phyloP scores from a whole-genome alignment of 2,888 invertebrate genomes.

The Latheticus oryzae region DNA sequence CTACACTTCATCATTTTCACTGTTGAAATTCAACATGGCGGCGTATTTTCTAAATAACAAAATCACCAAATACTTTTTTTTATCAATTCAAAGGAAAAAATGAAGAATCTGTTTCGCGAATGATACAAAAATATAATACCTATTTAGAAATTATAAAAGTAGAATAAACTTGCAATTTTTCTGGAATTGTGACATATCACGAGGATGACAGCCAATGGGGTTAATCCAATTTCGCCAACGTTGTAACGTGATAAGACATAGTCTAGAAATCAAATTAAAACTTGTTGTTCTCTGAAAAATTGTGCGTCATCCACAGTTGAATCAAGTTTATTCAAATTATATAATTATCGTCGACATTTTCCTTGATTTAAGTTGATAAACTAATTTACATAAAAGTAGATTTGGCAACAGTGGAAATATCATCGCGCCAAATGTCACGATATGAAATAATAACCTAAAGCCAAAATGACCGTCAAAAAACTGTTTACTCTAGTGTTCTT shows the following conservation, averaged over 20 bases:
- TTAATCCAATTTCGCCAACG: constrained; percentile 19
- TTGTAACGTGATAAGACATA: constrained; percentile 9
- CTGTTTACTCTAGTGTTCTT: constrained; percentile 42
- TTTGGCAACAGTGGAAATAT: constrained; percentile 6
- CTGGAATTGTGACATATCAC: constrained; percentile 29
- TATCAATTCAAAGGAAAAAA: too few species aligned
- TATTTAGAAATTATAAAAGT: too few species aligned
- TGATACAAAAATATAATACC: too few species aligned
- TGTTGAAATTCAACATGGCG: constrained; percentile 41
- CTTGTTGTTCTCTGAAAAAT: constrained; percentile 7
- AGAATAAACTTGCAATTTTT: constrained; percentile 17
- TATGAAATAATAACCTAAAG: constrained; percentile 20
- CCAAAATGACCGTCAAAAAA: constrained; percentile 14
- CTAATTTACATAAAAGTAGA: too few species aligned
- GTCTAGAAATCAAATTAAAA: constrained; percentile 1
- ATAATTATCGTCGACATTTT: constrained; percentile 22
- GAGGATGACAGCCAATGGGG: constrained; percentile 27
- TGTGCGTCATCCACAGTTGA: constrained; percentile 20
- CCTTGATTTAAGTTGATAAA: too few species aligned
- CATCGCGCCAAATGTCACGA: constrained; percentile 16
- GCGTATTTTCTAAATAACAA: constrained; percentile 22
- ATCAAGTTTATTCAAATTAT: neutral
- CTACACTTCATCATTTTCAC: constrained; percentile 44
- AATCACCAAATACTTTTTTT: constrained; percentile 8
- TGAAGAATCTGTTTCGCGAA: too few species aligned